Evolutionary conservation across 2,888 invertebrate genomes (phyloP).

Genomic region (Caenorhabditis panamensis): DNA sequence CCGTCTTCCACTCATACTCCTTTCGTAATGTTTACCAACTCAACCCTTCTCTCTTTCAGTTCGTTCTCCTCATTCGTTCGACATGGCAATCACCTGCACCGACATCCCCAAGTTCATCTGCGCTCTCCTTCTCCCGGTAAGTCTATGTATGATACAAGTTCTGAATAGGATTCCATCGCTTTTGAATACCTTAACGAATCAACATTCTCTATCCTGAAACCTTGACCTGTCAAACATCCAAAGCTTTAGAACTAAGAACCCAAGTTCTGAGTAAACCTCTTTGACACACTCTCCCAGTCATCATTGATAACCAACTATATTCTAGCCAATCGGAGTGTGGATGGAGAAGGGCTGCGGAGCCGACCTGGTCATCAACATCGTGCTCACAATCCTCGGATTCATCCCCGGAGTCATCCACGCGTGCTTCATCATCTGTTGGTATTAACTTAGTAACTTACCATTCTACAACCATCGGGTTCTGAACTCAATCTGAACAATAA

Average conservation of each 20-base stretch:
- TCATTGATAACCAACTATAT: not conserved
- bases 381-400: constrained; percentile 63
- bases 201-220: too few species aligned
- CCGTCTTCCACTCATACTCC: constrained; percentile 18
- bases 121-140: constrained; percentile 70
- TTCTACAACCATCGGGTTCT: not conserved
- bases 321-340: constrained; percentile 74
- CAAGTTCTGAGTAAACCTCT: too few species aligned
- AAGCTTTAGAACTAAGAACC: not conserved
- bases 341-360: constrained; percentile 73
- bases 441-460: constrained; percentile 22
- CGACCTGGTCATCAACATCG: constrained; percentile 65
- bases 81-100: constrained; percentile 70
- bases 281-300: too few species aligned
- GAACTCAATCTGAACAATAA: not conserved
- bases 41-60: constrained; percentile 3
- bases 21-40: constrained; percentile 16
- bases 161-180: too few species aligned
- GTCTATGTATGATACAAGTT: constrained; percentile 21
- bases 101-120: constrained; percentile 71
- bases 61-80: not conserved
- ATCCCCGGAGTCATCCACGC: constrained; percentile 65
- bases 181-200: too few species aligned
- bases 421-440: constrained; percentile 64
- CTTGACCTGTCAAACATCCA: too few species aligned